Conservation (phyloP, 2,113 vertebrate genomes). For the Tonatia bakeri region DNA sequence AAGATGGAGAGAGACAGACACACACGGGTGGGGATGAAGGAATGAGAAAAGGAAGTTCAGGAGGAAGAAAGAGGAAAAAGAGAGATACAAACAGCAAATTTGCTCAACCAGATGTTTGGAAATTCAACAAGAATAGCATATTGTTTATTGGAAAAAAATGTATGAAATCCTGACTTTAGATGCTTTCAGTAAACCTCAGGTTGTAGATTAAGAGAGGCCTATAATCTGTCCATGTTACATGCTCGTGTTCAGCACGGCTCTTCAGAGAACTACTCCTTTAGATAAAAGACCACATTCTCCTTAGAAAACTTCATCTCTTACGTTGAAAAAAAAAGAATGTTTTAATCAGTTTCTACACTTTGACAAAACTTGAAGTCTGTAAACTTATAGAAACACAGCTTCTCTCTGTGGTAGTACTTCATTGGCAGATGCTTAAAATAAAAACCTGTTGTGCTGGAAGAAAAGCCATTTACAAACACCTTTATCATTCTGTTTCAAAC, state of each 20-base stretch:
- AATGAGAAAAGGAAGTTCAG: not conserved
- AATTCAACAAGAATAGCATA: conserved; percentile 48
- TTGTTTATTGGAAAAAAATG: conserved; percentile 53
- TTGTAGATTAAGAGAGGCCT: conserved; percentile 58
- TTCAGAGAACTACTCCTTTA: conserved; percentile 27
- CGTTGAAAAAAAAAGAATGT: not conserved
- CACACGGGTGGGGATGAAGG: not conserved
- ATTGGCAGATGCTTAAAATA: not conserved
- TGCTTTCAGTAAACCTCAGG: conserved; percentile 58
- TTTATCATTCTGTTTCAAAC: conserved; percentile 63
- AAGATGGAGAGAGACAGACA: too few species aligned
- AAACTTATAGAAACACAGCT: not conserved
- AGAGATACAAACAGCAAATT: not conserved
- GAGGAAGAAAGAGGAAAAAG: not conserved
- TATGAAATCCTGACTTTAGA: conserved; percentile 59
- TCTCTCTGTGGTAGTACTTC: not conserved
- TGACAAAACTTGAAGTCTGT: not conserved
- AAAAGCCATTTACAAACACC: conserved; percentile 57
- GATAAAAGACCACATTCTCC: not conserved
- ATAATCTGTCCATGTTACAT: conserved; percentile 59
- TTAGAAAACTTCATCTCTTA: not conserved
- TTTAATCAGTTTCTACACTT: not conserved
- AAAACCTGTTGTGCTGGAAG: not conserved
- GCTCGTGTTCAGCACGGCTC: conserved; percentile 62
- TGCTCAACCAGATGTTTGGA: not conserved